These are phyloP conservation scores for Cisticola juncidis DNA, from an alignment of 2,113 vertebrate species.

Conservation along the genomic window DNA sequence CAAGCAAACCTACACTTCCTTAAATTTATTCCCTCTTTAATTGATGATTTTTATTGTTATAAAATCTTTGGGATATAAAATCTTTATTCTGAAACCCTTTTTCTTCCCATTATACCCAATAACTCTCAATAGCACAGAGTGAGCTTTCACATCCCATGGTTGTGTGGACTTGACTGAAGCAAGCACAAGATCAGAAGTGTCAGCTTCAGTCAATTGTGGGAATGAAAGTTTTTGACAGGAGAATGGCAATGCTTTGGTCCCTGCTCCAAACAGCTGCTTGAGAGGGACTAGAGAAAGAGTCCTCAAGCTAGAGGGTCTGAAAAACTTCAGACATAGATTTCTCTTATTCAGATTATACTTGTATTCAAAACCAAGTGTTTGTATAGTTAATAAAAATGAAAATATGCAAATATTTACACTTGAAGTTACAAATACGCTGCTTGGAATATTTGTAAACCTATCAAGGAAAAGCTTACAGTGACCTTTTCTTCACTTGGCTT, in stretches of 20 bases:
- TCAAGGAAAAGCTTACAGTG: background rate
- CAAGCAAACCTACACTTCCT: background rate
- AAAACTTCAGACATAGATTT: background rate
- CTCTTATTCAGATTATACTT: background rate
- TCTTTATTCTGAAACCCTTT: background rate
- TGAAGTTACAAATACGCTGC: background rate
- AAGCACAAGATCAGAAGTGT: background rate
- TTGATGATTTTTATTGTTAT: background rate
- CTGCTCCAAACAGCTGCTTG: background rate
- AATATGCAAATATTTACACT: background rate
- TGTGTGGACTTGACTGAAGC: background rate
- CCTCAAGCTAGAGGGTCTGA: background rate
- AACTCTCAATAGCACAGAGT: background rate
- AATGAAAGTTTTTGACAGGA: background rate
- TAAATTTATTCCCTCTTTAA: background rate
- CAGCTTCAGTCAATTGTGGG: fast-evolving
- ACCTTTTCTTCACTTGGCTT: background rate
- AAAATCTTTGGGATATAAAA: background rate
- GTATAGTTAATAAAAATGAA: background rate
- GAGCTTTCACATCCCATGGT: background rate
- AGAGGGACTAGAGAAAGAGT: background rate
- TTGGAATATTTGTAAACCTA: background rate
- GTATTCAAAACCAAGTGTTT: background rate
- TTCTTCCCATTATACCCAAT: background rate
- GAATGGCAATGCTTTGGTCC: fast-evolving